Conservation (phyloP, 2,113 vertebrate species). For the Caretta caretta region DNA sequence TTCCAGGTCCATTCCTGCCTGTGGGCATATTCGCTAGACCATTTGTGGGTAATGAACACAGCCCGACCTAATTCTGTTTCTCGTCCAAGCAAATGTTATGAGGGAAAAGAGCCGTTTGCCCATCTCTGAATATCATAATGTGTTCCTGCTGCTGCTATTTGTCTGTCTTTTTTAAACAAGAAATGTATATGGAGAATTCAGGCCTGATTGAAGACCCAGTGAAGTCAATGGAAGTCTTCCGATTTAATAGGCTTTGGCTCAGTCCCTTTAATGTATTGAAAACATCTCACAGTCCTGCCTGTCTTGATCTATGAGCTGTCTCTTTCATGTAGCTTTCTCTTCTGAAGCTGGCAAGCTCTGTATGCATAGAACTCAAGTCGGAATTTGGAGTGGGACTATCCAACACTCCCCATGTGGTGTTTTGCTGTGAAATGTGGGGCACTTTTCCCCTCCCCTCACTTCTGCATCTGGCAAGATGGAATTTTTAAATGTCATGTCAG, state of each 20-base stretch:
- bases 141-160: not conserved
- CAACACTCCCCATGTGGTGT: rapidly evolving
- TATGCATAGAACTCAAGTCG: not conserved
- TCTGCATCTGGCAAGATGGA: not conserved
- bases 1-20: not conserved
- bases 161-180: not conserved
- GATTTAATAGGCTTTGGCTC: not conserved
- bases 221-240: not conserved
- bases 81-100: conserved; percentile 20
- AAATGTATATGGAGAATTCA: not conserved
- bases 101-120: not conserved
- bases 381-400: not conserved
- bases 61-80: not conserved
- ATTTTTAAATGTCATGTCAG: not conserved
- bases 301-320: not conserved
- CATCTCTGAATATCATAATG: not conserved
- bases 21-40: not conserved
- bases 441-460: not conserved
- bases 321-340: not conserved
- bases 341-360: not conserved
- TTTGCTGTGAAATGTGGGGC: not conserved
- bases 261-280: not conserved
- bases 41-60: not conserved
- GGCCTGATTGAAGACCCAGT: not conserved
- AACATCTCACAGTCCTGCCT: not conserved